phyloP scores from a whole-genome alignment of 2,888 invertebrate species.

The Dorcus hopei region DNA sequence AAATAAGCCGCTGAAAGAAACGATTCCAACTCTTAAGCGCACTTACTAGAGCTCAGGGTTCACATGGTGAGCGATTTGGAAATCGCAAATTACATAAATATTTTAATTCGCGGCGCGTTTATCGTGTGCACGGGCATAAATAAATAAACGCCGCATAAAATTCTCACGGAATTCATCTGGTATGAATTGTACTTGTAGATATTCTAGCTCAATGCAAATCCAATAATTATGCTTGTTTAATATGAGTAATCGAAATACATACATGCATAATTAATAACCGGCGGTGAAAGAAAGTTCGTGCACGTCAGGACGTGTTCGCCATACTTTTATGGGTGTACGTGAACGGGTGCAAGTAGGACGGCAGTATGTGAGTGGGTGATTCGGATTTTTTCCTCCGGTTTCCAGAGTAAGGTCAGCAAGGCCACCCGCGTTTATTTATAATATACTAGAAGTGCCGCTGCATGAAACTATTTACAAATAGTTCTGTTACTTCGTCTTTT shows the following conservation, averaged over 20 bases:
- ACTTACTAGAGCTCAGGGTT: too few species aligned
- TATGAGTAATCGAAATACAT: slow-evolving; percentile 2
- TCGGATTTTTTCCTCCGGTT: not conserved
- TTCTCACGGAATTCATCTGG: not conserved
- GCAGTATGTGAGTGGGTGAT: not conserved
- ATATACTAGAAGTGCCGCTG: slow-evolving; percentile 7
- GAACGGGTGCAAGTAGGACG: not conserved
- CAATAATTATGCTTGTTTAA: not conserved
- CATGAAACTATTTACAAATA: slow-evolving; percentile 3
- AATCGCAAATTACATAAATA: too few species aligned
- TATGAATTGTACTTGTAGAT: not conserved
- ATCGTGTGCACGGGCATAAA: too few species aligned
- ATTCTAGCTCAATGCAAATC: not conserved
- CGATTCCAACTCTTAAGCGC: too few species aligned
- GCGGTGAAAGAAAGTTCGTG: not conserved
- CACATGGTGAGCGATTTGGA: too few species aligned
- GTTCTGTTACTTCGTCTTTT: slow-evolving; percentile 1
- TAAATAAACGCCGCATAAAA: too few species aligned
- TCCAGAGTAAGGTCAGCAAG: slow-evolving; percentile 4
- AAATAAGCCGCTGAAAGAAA: too few species aligned
- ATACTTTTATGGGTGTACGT: not conserved
- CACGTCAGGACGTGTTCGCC: not conserved
- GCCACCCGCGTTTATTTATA: slow-evolving; percentile 1
- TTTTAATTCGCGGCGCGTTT: too few species aligned
- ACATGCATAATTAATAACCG: not conserved